Evolutionary conservation across 1,140 invertebrate species (phyloP), one percentile per base, ranked within the genome.

Genomic region (Steinernema feltiae): DNA sequence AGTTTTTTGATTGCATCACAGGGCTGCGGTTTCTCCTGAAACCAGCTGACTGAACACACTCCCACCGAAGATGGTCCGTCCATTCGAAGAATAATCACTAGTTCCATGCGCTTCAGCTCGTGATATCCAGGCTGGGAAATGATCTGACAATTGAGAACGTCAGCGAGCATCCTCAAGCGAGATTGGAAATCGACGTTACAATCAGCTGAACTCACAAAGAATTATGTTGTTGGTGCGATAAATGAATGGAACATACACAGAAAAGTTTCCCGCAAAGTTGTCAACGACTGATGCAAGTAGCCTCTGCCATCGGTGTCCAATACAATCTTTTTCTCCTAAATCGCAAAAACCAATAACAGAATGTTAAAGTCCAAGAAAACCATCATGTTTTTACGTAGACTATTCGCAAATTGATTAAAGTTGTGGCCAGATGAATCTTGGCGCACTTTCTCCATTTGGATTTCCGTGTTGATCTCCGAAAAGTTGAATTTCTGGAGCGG

Each of bases 311-410:
- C 53, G 15, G 53, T 17, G 7, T 63, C 53, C 15, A 63, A 21
- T 3, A 63, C 53, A 63, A 63, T 63, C 53, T 63, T 63, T 21
- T 63, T 63, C 3, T 63, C 53, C 53, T 63, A 27, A 27, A 63
- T 15, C 7, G 53, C 15, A 7, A 41, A 63, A 63, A n/a, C n/a
- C 41, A 46, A 17, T 63, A 15, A 7, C 53, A 15, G 53, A 3
- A 3, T 27, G 53, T 7, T n/a, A 3, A 63, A 63, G 3, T 63
- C 15, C 3, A 17, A 63, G 3, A 7, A 17, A 27, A 63, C 53
- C 53, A 63, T 63, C 53, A 63, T 17, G 53, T 63, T 63, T 27
- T 63, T 63, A 7, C 24, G 12, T 3, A 63, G 24, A 17, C 24
- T 27, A 3, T 63, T 63, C 12, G 53, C 7, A 7, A 63, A 7